Base-by-base conservation (phyloP, 2,113 vertebrate species). In the Otus sunia region DNA sequence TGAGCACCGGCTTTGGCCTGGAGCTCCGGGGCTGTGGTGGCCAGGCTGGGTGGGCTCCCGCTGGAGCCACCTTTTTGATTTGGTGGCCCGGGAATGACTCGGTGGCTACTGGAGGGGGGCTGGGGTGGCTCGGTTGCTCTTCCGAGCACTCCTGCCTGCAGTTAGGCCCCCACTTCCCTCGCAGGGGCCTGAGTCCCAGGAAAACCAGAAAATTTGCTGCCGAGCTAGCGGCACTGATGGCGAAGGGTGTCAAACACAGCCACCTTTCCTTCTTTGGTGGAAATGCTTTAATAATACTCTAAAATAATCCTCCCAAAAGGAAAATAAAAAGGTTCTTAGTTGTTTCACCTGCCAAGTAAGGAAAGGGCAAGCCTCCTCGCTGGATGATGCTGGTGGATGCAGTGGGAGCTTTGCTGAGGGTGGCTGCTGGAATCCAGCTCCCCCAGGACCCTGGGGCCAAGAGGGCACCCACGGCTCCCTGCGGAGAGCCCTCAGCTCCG, bases 171-270 rank as follows among this genome's bases (percentile, higher is more conserved):
- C 8, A 20, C 53, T 47, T 14, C 78, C 41, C n/a, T 64, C 1
- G 2, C 1, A 9, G 22, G 23, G 14, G 3, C 10, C 36, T 1
- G 27, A 21, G 27, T 6, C n/a, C 4, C 1, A 4, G n/a, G 50
- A 39, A 18, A 39, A 6, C 1, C 47, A 12, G 37, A 45, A 18
- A 3, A 29, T 1, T 22, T 6, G 47, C 29, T 45, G 74, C 64
- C 6, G 58, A 25, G 63, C 12, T 4, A 8, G 22, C 0, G 19
- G 32, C 19, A 3, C 32, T 1, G 18, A 5, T 19, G 78, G 43
- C 50, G 23, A n/a, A 14, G 0, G 9, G 1, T 5, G 37, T 5
- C 69, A n/a, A 16, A 26, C 8, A 3, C 2, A 10, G 27, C 17
- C 32, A 21, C 55, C 10, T 18, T 21, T 3, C 13, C 34, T 36